A percentile compares a stretch with the other conserved stretches of the same genome.
Evolutionary conservation across 2,113 vertebrate species (phyloP).

Genomic region (Myanophis thanlyinensis): DNA sequence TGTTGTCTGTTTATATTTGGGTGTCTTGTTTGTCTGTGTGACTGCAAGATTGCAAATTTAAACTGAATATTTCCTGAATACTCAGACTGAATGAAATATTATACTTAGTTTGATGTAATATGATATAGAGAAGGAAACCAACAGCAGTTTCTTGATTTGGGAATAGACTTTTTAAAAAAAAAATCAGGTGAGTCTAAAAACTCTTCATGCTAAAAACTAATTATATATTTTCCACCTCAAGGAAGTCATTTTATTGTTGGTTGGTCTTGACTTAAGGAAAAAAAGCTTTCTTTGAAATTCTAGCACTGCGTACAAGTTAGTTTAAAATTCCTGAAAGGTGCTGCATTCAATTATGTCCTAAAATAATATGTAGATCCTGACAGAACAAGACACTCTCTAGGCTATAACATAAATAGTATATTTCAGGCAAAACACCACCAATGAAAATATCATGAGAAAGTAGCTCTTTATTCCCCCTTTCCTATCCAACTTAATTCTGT

Average conservation of each 20-base stretch:
- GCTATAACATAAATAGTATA: slow-evolving; percentile 40
- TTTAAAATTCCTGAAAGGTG: slow-evolving; percentile 37
- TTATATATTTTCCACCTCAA: background rate
- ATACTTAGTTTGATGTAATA: background rate
- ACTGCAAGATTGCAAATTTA: background rate
- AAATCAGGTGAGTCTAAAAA: background rate
- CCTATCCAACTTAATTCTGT: slow-evolving; percentile 14
- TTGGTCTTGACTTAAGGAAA: slow-evolving; percentile 13
- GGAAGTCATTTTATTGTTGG: background rate
- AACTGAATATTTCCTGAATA: background rate
- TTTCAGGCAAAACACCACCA: slow-evolving; percentile 18
- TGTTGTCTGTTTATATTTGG: no score
- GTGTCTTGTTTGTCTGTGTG: no score
- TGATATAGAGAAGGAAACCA: background rate
- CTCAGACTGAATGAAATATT: background rate
- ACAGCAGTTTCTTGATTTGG: background rate
- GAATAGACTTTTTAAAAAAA: background rate
- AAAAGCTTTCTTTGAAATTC: slow-evolving; percentile 1
- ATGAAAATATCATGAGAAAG: slow-evolving; percentile 49
- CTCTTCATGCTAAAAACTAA: background rate
- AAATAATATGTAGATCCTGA: slow-evolving; percentile 40
- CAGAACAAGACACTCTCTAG: slow-evolving; percentile 36
- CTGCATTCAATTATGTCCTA: slow-evolving; percentile 41
- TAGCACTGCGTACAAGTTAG: slow-evolving; percentile 3
- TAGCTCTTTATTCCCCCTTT: slow-evolving; percentile 11